A percentile compares a stretch with the other conserved stretches of the same genome.
These are phyloP conservation scores for Rhodophaea formosa DNA, from an alignment of 2,888 invertebrate species.

Conservation along the genomic window DNA sequence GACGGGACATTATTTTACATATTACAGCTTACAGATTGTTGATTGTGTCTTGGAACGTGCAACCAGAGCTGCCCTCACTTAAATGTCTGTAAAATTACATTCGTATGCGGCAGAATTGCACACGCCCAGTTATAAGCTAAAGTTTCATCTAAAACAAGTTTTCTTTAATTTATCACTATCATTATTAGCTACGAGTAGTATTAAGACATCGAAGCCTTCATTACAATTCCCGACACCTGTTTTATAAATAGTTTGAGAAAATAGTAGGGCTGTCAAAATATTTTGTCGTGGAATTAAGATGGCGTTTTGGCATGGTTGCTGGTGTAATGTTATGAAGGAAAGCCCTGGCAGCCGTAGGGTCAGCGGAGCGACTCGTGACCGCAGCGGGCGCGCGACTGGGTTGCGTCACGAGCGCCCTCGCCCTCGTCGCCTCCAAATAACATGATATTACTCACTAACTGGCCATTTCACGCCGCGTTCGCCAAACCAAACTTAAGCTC, in stretches of 20 bases:
- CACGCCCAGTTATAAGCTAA: conserved; percentile 47
- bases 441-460: conserved; percentile 78
- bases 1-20: conserved; percentile 35
- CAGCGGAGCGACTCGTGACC: conserved; percentile 76
- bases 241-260: conserved; percentile 32
- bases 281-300: not conserved
- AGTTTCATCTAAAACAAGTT: conserved; percentile 54
- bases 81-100: conserved; percentile 67
- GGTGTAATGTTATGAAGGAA: conserved; percentile 25
- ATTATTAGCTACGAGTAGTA: conserved; percentile 52
- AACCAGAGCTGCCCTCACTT: conserved; percentile 50
- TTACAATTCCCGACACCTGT: conserved; percentile 46
- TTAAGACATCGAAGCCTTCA: conserved; percentile 57
- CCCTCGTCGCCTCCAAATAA: conserved; percentile 71
- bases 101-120: conserved; percentile 45
- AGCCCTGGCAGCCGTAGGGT: conserved; percentile 53
- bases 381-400: conserved; percentile 52
- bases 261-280: conserved; percentile 35
- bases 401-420: conserved; percentile 68
- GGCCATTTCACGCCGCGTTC: conserved; percentile 75
- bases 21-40: conserved; percentile 53
- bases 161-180: conserved; percentile 53
- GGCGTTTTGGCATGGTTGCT: not conserved
- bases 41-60: conserved; percentile 48
- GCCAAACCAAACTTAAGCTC: conserved; percentile 45